These are phyloP conservation scores for Drosophila rufa DNA, from an alignment of 1,140 invertebrate species.

Conservation along the genomic window DNA sequence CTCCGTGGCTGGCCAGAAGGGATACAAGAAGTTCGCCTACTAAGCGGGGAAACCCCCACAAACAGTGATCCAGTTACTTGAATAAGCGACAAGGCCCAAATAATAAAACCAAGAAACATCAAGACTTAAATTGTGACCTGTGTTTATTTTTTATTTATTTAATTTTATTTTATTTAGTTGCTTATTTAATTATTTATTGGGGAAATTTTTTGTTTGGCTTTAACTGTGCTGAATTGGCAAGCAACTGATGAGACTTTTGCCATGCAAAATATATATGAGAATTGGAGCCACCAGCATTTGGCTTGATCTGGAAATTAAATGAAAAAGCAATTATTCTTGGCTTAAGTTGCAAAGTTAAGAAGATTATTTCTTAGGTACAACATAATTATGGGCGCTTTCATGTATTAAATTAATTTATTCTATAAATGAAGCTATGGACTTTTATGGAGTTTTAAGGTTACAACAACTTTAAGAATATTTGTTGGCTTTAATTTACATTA, in stretches of 20 bases:
- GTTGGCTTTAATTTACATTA: too few species aligned
- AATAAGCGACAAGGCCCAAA: conserved; percentile 55
- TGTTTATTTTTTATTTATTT: conserved; percentile 10
- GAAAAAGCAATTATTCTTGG: not conserved
- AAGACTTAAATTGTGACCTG: conserved; percentile 31
- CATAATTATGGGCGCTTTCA: not conserved
- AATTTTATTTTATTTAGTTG: not conserved
- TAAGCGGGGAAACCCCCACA: conserved; percentile 33
- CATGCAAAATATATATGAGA: not conserved
- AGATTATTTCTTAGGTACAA: not conserved
- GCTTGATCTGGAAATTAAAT: not conserved
- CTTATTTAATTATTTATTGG: not conserved
- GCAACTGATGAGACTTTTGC: not conserved
- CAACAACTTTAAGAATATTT: too few species aligned
- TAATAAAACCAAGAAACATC: conserved; percentile 52
- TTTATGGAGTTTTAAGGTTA: too few species aligned
- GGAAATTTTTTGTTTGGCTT: not conserved
- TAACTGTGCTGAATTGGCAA: not conserved
- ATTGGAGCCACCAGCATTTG: not conserved
- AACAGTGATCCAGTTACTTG: conserved; percentile 60
- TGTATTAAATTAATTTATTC: not conserved
- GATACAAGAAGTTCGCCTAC: conserved; percentile 42
- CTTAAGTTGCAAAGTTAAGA: not conserved
- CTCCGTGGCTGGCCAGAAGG: conserved; percentile 60
- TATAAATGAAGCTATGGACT: too few species aligned